Evolutionary conservation across 1,140 invertebrate species (phyloP).

Genomic region (Scaptomyza graminum): DNA sequence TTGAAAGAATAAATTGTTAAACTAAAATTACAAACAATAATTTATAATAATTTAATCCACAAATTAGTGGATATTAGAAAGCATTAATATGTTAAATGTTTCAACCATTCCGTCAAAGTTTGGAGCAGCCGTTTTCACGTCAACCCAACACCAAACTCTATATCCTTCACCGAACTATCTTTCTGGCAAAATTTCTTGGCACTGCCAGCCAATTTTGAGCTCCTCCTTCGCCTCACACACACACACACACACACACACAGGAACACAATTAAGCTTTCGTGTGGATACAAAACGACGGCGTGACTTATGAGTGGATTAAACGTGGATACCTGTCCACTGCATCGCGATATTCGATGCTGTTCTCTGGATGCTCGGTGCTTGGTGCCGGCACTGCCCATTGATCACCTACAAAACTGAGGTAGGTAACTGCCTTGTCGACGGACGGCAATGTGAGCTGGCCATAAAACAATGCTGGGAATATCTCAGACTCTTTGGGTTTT

Average conservation of each 20-base stretch:
- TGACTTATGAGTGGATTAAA: constrained; percentile 73
- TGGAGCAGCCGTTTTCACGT: too few species aligned
- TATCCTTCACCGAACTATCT: too few species aligned
- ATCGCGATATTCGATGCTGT: neutral
- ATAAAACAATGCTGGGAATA: constrained; percentile 51
- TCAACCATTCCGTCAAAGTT: too few species aligned
- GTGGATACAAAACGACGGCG: constrained; percentile 45
- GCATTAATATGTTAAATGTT: too few species aligned
- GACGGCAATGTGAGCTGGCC: constrained; percentile 31
- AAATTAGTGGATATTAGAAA: too few species aligned
- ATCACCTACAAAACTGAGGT: constrained; percentile 28
- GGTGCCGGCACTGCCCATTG: constrained; percentile 18
- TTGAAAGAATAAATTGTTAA: too few species aligned
- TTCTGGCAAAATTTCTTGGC: neutral
- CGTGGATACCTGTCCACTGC: constrained; percentile 46
- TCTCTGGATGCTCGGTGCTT: neutral
- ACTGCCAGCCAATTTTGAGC: neutral
- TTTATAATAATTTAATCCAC: too few species aligned
- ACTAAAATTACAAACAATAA: too few species aligned
- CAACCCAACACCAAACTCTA: too few species aligned
- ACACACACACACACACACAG: neutral
- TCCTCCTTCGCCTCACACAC: constrained; percentile 12
- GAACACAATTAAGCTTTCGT: neutral
- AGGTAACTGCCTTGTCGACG: constrained; percentile 60
- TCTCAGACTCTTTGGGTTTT: constrained; percentile 28